Conservation (phyloP, 2,113 vertebrate species). For the Scomber scombrus region DNA sequence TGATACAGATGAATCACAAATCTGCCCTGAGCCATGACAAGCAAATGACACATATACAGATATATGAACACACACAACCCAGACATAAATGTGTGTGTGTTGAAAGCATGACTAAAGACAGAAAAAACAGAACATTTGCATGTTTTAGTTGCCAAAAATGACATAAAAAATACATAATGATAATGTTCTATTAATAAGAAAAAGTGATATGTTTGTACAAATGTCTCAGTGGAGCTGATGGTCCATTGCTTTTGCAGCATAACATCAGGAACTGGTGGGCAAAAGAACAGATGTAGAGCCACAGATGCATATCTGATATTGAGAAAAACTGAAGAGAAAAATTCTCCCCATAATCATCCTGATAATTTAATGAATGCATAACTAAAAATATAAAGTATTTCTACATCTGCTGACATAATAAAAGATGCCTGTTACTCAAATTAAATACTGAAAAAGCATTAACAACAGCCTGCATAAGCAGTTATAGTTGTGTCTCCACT, state of each 20-base stretch:
- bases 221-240: conserved; percentile 63
- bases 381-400: conserved; percentile 2
- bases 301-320: conserved; percentile 21
- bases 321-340: conserved; percentile 4
- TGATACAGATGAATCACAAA: neutral
- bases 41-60: neutral
- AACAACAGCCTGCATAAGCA: conserved; percentile 19
- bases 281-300: conserved; percentile 15
- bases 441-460: neutral
- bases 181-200: conserved; percentile 65
- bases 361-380: neutral
- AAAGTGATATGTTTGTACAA: conserved; percentile 66
- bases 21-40: conserved; percentile 28
- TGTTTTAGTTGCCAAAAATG: conserved; percentile 32
- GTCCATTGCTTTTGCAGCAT: conserved; percentile 50
- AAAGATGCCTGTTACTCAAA: neutral
- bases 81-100: neutral
- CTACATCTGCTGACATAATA: conserved; percentile 8
- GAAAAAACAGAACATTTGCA: conserved; percentile 7
- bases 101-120: neutral
- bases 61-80: neutral
- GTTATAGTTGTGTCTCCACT: conserved; percentile 18
- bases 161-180: conserved; percentile 38
- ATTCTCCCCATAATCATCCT: neutral
- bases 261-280: conserved; percentile 38